Evolutionary conservation across 2,113 vertebrate species (phyloP), one percentile per base, ranked within the genome.

Genomic region (Sturnus vulgaris): DNA sequence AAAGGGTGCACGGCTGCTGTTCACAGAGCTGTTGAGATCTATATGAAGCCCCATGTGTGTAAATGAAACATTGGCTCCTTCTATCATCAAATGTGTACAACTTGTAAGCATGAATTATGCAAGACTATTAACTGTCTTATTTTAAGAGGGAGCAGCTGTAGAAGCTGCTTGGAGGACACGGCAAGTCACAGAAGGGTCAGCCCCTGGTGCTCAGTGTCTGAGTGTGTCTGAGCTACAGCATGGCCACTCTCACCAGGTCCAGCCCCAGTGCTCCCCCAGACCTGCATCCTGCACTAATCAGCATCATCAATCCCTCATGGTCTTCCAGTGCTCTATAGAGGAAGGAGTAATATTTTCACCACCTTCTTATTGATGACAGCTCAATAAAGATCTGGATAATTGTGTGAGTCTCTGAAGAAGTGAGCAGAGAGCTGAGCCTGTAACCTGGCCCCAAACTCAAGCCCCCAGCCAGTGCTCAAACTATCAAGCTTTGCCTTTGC

Each of bases 51-150:
- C 79, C 81, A 86, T 2, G 5, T 49, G 89, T 83, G 82, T 96
- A 94, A 97, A 97, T 93, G 91, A 97, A 97, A 97, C 88, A 97
- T 90, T 4, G 50, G 56, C 90, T 98, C 93, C 96, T 93, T 97
- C 98, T 96, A 95, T 96, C 93, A 94, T 96, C 92, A 91, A 61
- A 70, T 39, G 79, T 52, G 42, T 96, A 97, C 92, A 97, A 94
- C 95, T 97, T 96, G 95, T 97, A 96, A 95, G 95, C 95, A 96
- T 98, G 96, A 98, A 98, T 98, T 98, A 98, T 97, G 96, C 97
- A 98, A 92, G 93, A 50, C 60, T 75, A 91, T 97, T 94, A 97
- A 92, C 93, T 90, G 66, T 69, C 82, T 79, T 93, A 84, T 94
- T 65, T 57, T 82, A 88, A 94, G 82, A 86, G 88, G 53, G 42